A percentile compares a stretch with the other conserved stretches of the same genome.
Evolutionary conservation across 2,888 invertebrate genomes (phyloP).

Genomic region (Rhogogaster chlorosoma): DNA sequence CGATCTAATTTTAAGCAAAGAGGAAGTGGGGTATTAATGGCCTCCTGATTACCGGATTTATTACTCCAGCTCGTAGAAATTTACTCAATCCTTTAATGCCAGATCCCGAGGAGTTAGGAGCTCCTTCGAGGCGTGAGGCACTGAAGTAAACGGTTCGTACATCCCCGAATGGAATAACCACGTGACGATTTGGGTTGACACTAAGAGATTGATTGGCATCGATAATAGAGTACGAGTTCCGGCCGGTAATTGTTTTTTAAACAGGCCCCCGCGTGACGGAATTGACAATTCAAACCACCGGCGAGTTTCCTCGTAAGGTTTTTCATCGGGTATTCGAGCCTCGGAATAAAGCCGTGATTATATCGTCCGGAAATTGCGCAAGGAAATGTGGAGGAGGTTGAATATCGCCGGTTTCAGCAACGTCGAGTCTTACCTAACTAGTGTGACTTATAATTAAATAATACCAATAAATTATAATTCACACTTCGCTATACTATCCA

Average conservation of each 20-base stretch:
- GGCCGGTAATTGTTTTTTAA: neutral
- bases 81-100: slow-evolving; percentile 12
- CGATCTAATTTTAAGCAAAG: slow-evolving; percentile 18
- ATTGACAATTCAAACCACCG: neutral
- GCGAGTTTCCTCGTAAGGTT: neutral
- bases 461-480: no score
- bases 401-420: neutral
- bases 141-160: neutral
- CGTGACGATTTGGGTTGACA: neutral
- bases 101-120: neutral
- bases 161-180: neutral
- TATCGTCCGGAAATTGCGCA: slow-evolving; percentile 12
- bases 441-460: neutral
- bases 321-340: neutral
- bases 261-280: neutral
- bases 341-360: neutral
- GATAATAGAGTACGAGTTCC: slow-evolving; percentile 5
- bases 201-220: slow-evolving; percentile 3
- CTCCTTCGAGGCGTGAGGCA: neutral
- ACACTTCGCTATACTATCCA: no score
- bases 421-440: neutral
- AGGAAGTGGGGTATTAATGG: slow-evolving; percentile 20
- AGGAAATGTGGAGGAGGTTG: neutral
- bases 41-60: slow-evolving; percentile 23
- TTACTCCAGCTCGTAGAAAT: neutral